These are phyloP conservation scores for Sebastes itinus DNA, from an alignment of 2,797 vertebrate species.

Conservation along the genomic window DNA sequence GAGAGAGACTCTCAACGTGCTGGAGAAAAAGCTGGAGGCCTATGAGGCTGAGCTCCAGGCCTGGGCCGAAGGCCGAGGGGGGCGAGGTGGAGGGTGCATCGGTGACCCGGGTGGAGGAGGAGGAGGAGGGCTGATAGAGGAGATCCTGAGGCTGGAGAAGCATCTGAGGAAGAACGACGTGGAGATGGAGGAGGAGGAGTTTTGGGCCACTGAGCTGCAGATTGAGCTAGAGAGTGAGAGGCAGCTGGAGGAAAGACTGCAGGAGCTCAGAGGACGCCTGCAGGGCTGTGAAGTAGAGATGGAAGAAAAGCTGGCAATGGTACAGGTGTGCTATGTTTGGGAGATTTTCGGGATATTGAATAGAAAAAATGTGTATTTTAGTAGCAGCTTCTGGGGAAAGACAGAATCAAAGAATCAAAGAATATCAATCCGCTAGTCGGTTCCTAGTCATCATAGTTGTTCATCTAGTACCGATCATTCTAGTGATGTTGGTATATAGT, in stretches of 20 bases:
- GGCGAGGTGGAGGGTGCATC: constrained; percentile 54
- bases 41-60: constrained; percentile 88
- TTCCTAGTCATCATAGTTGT: not conserved
- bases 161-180: constrained; percentile 92
- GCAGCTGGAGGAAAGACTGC: constrained; percentile 93
- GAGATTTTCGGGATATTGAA: not conserved
- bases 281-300: constrained; percentile 88
- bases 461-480: not conserved
- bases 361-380: not conserved
- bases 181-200: constrained; percentile 97
- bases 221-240: constrained; percentile 96
- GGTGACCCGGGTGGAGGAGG: constrained; percentile 63
- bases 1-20: constrained; percentile 89
- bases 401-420: not conserved
- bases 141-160: constrained; percentile 91
- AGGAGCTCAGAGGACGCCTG: constrained; percentile 89
- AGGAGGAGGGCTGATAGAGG: constrained; percentile 81
- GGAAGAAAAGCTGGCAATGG: constrained; percentile 86
- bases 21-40: constrained; percentile 89
- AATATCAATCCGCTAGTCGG: not conserved
- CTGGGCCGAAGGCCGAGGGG: constrained; percentile 84
- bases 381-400: not conserved
- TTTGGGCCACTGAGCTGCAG: constrained; percentile 97
- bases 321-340: constrained; percentile 68
- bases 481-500: not conserved